Conservation (phyloP, 2,113 vertebrate genomes). For the Vireo altiloquus region DNA sequence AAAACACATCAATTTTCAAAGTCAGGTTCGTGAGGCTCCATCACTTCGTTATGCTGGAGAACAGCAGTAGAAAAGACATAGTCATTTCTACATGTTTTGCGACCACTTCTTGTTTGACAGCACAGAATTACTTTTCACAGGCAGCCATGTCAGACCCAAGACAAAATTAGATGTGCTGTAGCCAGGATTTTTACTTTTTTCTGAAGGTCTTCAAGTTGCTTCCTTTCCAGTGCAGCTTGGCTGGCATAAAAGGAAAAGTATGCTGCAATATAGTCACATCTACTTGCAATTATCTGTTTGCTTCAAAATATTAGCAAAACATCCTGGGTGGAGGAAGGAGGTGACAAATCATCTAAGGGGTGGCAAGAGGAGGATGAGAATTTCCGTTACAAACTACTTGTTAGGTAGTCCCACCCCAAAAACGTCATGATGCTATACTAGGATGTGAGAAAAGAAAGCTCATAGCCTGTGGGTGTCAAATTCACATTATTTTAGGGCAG, state of each 20-base stretch:
- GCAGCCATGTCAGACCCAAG: neutral
- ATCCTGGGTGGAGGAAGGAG: neutral
- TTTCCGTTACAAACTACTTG: slow-evolving; percentile 16
- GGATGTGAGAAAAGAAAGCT: neutral
- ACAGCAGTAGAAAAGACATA: neutral
- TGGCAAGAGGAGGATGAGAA: neutral
- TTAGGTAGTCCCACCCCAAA: neutral
- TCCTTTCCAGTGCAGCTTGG: neutral
- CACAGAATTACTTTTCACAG: neutral
- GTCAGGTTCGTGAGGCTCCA: neutral
- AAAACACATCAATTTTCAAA: neutral
- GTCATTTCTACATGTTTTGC: neutral
- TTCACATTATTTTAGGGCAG: neutral
- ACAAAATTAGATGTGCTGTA: neutral
- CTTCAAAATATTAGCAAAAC: neutral
- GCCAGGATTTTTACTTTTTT: neutral
- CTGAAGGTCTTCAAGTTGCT: neutral
- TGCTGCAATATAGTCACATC: neutral
- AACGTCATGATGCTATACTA: neutral
- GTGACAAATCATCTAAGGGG: neutral
- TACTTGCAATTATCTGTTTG: slow-evolving; percentile 2
- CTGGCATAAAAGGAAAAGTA: slow-evolving; percentile 28
- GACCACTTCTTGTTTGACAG: neutral
- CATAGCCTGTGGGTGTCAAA: neutral
- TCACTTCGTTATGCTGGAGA: neutral